Evolutionary conservation across 2,888 invertebrate genomes (phyloP), one percentile per base, ranked within the genome.

Genomic region (Xanthorhoe spadicearia): DNA sequence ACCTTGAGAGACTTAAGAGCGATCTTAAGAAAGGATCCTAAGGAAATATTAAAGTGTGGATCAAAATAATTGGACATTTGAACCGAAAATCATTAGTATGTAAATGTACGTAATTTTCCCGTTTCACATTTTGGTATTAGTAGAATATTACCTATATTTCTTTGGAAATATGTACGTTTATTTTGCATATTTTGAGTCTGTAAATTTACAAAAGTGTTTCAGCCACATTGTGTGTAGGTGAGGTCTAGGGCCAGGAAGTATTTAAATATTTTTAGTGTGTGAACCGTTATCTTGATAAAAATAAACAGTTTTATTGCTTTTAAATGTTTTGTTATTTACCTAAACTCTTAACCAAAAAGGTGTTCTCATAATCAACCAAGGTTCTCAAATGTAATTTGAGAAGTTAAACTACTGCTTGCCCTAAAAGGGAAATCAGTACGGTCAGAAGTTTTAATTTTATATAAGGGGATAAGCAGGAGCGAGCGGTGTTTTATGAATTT

Each of bases 401-500:
- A 23, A 53, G 49, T 57, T 0, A 52, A 57, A 59, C 49, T 59
- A 19, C 23, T n/a, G 51, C n/a, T 51, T n/a, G 23, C 17, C 28
- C 9, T 50, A 23, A 23, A 57, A 61, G 49, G 56, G 35, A 58
- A 66, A 61, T 66, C 57, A 19, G 61, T 57, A 19, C 28, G 53
- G 58, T 58, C 58, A 18, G 60, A 23, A 35, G 17, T 57, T 60
- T 32, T 38, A 65, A 61, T 65, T 61, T 53, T 61, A 57, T 50
- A 66, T 61, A 18, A 61, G 49, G 19, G 66, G 48, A 52, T 49
- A 61, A 66, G 57, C 53, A 32, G 28, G 15, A 28, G 35, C 43
- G 18, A 50, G 61, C 52, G 66, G 61, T 53, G 28, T 61, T 49
- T 66, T 43, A 61, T 66, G 57, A 57, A 54, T 53, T 53, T 61